Percentiles rank a stretch among this genome's conserved stretches.
Evolutionary conservation across 2,888 invertebrate genomes (phyloP).

Genomic region (Lagria hirta): DNA sequence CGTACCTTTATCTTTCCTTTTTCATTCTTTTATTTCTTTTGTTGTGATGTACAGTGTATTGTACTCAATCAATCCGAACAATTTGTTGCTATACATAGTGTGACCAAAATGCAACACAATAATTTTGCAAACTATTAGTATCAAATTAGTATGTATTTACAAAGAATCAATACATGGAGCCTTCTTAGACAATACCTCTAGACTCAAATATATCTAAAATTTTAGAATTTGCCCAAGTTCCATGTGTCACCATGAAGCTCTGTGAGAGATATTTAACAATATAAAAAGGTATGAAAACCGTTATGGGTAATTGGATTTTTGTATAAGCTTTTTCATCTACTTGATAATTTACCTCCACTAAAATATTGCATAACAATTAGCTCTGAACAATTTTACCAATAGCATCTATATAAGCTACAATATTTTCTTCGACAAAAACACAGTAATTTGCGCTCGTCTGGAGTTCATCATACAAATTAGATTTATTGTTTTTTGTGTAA

Average conservation of each 20-base stretch:
- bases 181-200: constrained; percentile 12
- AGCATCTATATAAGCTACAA: constrained; percentile 15
- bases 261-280: constrained; percentile 15
- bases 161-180: constrained; percentile 12
- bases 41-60: no score
- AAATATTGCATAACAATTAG: constrained; percentile 14
- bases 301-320: constrained; percentile 14
- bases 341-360: constrained; percentile 16
- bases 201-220: constrained; percentile 14
- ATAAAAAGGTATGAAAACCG: constrained; percentile 15
- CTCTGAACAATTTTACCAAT: constrained; percentile 15
- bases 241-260: constrained; percentile 15
- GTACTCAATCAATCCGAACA: no score
- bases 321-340: constrained; percentile 17
- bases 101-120: no score
- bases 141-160: constrained; percentile 13
- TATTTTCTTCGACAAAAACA: constrained; percentile 15
- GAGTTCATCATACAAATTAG: constrained; percentile 7
- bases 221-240: constrained; percentile 10
- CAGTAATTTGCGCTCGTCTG: constrained; percentile 7
- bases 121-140: constrained; percentile 16
- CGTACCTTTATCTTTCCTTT: no score
- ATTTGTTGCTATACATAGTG: no score
- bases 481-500: constrained; percentile 14
- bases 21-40: no score